Percentiles rank a stretch among this genome's conserved stretches.
phyloP scores from a whole-genome alignment of 2,797 vertebrate species.

The Tragopan temminckii region DNA sequence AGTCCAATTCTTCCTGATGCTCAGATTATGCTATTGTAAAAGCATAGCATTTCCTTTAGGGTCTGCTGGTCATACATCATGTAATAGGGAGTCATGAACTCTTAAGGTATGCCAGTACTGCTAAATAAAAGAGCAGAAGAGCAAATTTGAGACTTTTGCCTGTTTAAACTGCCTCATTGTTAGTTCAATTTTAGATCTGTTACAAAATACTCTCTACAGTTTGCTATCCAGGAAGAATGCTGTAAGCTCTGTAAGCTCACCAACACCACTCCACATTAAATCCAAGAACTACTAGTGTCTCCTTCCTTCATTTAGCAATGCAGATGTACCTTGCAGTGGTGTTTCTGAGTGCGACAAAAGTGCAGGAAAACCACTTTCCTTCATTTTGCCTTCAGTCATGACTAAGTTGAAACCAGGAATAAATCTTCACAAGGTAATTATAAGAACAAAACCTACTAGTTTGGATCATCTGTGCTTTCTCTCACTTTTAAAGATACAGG shows the following conservation, averaged over 20 bases:
- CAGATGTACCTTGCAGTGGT: background rate
- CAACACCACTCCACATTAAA: background rate
- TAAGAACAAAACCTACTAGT: background rate
- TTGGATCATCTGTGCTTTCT: background rate
- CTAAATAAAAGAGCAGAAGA: background rate
- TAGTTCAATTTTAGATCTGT: background rate
- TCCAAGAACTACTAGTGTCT: background rate
- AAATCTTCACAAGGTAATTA: background rate
- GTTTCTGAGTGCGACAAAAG: background rate
- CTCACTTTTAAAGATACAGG: background rate
- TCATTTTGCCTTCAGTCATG: background rate
- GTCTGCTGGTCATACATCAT: background rate
- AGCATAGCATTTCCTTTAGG: background rate
- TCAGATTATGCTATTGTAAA: background rate
- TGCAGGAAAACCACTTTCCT: background rate
- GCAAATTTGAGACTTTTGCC: background rate
- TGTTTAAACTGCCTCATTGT: background rate
- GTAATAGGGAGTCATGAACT: background rate
- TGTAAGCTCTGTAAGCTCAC: background rate
- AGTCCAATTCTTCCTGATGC: background rate
- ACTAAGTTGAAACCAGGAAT: background rate
- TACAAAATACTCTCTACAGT: background rate
- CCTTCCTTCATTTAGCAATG: background rate
- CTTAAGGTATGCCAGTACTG: rapidly evolving
- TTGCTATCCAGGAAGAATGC: background rate